Evolutionary conservation across 2,113 vertebrate species (phyloP).

Genomic region (Leiothrix lutea): DNA sequence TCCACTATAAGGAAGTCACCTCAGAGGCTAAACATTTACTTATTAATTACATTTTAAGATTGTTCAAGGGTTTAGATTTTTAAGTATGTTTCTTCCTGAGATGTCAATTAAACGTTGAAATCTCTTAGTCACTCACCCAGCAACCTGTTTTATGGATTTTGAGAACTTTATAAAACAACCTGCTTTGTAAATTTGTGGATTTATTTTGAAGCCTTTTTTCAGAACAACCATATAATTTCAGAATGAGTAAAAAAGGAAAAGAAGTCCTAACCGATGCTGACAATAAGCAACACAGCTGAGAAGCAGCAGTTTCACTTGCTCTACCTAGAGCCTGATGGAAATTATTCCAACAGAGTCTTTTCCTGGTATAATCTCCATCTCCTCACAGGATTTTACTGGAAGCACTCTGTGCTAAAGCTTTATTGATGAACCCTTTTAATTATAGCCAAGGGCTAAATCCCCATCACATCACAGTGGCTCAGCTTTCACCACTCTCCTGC

Average conservation of each 20-base stretch:
- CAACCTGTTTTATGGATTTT: background rate
- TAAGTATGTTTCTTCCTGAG: background rate
- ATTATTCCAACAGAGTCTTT: background rate
- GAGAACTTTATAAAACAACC: background rate
- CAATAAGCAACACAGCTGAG: background rate
- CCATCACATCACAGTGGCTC: background rate
- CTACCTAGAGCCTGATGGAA: background rate
- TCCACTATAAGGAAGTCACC: background rate
- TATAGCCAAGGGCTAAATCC: background rate
- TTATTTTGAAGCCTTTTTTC: background rate
- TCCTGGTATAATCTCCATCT: background rate
- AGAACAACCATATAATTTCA: background rate
- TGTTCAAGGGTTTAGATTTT: background rate
- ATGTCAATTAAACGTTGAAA: background rate
- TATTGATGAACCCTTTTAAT: background rate
- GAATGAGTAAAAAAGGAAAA: background rate
- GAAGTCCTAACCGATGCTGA: background rate
- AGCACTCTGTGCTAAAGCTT: background rate
- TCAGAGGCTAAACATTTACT: background rate
- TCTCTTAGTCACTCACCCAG: background rate
- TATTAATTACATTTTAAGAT: background rate
- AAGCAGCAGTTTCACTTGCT: background rate
- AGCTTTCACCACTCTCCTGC: background rate
- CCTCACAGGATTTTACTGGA: background rate
- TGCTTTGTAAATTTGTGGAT: background rate